Percentiles rank a stretch among this genome's conserved stretches.
Evolutionary conservation across 2,888 invertebrate genomes (phyloP).

Genomic region (Mythimna lalbum): DNA sequence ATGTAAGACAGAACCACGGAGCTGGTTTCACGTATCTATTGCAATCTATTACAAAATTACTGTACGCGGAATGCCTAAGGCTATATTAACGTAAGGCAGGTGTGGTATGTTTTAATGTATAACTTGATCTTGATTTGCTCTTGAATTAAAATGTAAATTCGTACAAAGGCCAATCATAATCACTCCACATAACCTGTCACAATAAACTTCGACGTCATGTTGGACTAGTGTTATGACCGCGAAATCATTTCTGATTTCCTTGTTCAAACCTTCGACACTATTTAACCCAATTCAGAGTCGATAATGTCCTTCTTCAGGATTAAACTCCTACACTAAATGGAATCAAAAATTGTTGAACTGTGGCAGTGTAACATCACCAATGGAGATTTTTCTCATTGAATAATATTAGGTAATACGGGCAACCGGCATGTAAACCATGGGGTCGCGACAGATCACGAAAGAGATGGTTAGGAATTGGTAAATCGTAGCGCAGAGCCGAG

Average conservation of each 20-base stretch:
- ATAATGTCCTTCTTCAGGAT: too few species aligned
- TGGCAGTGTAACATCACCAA: neutral
- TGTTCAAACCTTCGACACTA: neutral
- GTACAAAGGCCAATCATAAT: slow-evolving; percentile 56
- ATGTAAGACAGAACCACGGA: too few species aligned
- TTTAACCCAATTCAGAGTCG: neutral
- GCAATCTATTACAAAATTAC: slow-evolving; percentile 10
- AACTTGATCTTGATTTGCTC: slow-evolving; percentile 58
- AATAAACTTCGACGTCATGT: slow-evolving; percentile 35
- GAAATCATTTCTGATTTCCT: neutral
- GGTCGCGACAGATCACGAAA: too few species aligned
- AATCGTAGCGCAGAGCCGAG: too few species aligned
- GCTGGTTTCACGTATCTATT: neutral
- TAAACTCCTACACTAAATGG: too few species aligned
- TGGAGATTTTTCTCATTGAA: neutral
- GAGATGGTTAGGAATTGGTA: too few species aligned
- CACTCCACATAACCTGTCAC: slow-evolving; percentile 47
- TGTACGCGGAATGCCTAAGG: slow-evolving; percentile 42
- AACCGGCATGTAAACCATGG: too few species aligned
- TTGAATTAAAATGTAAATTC: slow-evolving; percentile 62
- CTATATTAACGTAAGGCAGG: slow-evolving; percentile 19
- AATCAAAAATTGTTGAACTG: neutral
- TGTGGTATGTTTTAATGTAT: slow-evolving; percentile 34
- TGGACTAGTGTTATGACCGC: neutral
- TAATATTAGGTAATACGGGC: neutral